Base-by-base conservation (phyloP, 2,113 vertebrate species). In the Notarius lentiginosus region DNA sequence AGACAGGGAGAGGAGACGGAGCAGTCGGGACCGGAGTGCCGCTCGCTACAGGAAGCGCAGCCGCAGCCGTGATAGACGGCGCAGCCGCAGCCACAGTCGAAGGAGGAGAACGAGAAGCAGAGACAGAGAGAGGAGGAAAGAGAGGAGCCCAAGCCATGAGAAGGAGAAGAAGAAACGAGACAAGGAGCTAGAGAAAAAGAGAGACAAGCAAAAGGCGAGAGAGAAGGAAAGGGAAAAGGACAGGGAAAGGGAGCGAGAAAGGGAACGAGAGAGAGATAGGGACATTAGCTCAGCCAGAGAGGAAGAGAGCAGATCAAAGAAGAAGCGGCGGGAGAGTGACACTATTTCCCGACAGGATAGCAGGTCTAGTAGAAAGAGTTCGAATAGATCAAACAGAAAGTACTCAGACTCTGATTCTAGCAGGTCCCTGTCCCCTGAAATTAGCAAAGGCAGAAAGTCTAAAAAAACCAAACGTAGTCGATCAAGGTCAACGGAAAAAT, bases 401-500 rank as follows among this genome's bases (percentile, higher is more conserved):
- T 95, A 90, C 89, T 99, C 97, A 30, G 97, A 97, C 92, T 98
- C 98, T 0, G 97, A 99, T 86, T 98, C 98, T 90, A 99, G 98
- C 96, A 98, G 97, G 92, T 99, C 98, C 90, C 97, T 96, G 75
- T 95, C 96, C 24, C 97, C 96, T 87, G 97, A 97, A 92, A 95
- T 97, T 97, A 98, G 97, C 94, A 99, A 97, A 94, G 98, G 98
- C 94, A 99, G 98, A 94, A 99, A 99, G 94, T 95, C 96, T 89
- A 99, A 99, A 95, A 99, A 98, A 96, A 96, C 96, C 88, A 99
- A 99, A 95, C 97, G 97, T 96, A 98, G 98, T 96, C 98, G 98
- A 84, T 99, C 98, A 94, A 94, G 96, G 93, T 99, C 98, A 92
- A 88, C 96, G 98, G 98, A 99, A 96, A 98, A 97, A 97, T 97